Conservation (phyloP, 2,797 vertebrate genomes). For the Melanotaenia trifasciata region DNA sequence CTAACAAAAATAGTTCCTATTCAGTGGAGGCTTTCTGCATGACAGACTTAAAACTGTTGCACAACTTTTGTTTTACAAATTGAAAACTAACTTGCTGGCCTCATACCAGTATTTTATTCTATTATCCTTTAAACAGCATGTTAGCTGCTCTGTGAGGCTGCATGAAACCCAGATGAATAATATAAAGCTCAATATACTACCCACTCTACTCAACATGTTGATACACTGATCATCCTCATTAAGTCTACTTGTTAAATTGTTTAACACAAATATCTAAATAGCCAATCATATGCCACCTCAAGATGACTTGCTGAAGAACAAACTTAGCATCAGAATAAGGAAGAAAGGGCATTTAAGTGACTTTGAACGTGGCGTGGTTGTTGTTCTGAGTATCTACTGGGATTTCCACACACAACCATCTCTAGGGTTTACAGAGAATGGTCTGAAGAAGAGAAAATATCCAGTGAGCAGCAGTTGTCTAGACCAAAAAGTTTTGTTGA, state of each 20-base stretch:
- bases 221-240: no score
- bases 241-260: no score
- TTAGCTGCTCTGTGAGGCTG: background rate
- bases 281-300: no score
- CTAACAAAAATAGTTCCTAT: constrained; percentile 36
- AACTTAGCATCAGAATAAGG: background rate
- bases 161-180: background rate
- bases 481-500: no score
- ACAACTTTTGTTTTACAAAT: constrained; percentile 5
- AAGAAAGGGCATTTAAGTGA: background rate
- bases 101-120: background rate
- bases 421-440: no score
- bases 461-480: no score
- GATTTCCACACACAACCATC: background rate
- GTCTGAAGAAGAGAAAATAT: no score
- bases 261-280: no score
- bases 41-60: constrained; percentile 24
- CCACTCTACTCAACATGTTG: no score
- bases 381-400: background rate
- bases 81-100: background rate
- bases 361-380: background rate
- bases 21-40: constrained; percentile 8
- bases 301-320: background rate
- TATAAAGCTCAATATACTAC: no score
- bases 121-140: background rate